Conservation (phyloP, 2,797 vertebrate species). For the Valencia hispanica region DNA sequence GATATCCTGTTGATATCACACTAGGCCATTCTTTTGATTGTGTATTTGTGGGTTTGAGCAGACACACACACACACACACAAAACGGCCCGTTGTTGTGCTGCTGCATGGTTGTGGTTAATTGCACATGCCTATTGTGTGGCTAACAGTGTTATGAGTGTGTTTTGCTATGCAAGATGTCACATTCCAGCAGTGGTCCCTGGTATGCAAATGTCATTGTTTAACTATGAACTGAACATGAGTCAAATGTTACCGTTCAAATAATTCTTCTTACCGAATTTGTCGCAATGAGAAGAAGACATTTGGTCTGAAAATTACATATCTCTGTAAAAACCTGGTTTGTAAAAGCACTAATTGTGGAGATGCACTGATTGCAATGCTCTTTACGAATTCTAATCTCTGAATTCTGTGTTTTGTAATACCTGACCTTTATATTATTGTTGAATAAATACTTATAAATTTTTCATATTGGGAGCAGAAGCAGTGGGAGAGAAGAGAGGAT, state of each 20-base stretch:
- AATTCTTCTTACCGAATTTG: neutral
- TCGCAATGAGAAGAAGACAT: neutral
- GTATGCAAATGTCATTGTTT: conserved; percentile 48
- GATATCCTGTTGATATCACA: conserved; percentile 80
- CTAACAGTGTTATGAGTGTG: conserved; percentile 43
- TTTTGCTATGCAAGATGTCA: conserved; percentile 17
- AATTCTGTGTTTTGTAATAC: neutral
- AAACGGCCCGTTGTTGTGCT: conserved; percentile 51
- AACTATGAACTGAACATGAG: conserved; percentile 28
- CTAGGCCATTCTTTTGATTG: conserved; percentile 65
- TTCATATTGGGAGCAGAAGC: neutral
- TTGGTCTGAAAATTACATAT: neutral
- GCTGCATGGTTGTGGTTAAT: conserved; percentile 62
- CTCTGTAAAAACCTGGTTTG: neutral
- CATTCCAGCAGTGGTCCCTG: conserved; percentile 40
- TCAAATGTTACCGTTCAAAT: conserved; percentile 18
- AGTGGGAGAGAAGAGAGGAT: neutral
- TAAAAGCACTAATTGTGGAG: neutral
- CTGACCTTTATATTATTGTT: neutral
- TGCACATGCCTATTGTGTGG: conserved; percentile 67
- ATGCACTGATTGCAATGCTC: neutral
- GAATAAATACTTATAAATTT: neutral
- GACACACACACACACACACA: conserved; percentile 48
- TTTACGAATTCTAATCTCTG: neutral
- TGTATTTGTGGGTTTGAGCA: conserved; percentile 53